Percentiles rank a stretch among this genome's conserved stretches.
Evolutionary conservation across 2,113 vertebrate species (phyloP).

Genomic region (Nymphicus hollandicus): DNA sequence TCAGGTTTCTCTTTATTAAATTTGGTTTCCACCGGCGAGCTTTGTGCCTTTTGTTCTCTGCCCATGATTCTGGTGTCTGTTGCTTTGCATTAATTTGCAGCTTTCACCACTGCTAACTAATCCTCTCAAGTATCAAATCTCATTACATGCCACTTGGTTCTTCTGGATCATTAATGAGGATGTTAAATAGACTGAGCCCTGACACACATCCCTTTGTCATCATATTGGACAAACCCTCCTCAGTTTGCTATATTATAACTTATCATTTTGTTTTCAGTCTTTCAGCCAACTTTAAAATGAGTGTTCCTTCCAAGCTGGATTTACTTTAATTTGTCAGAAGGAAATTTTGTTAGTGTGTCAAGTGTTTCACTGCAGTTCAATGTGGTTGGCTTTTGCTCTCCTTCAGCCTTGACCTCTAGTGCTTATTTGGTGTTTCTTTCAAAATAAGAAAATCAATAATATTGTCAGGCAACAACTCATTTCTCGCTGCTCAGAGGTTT

Average conservation of each 20-base stretch:
- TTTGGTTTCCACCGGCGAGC: rapidly evolving
- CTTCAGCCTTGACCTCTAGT: background rate
- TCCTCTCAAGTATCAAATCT: background rate
- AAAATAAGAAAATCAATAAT: background rate
- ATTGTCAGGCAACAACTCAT: background rate
- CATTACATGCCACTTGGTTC: background rate
- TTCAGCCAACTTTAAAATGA: background rate
- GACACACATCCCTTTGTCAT: background rate
- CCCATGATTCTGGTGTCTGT: background rate
- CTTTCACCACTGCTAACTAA: background rate
- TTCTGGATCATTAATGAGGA: background rate
- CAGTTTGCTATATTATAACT: background rate
- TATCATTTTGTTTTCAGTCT: background rate
- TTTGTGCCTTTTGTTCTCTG: background rate
- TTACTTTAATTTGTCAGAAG: background rate
- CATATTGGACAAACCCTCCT: background rate
- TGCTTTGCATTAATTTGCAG: background rate
- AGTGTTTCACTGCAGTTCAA: background rate
- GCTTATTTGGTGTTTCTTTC: background rate
- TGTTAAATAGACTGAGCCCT: background rate
- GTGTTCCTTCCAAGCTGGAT: background rate
- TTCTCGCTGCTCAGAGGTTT: background rate
- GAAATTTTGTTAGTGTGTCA: background rate
- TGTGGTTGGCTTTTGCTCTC: background rate
- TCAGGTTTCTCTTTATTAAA: background rate